A percentile compares a stretch with the other conserved stretches of the same genome.
Conservation (phyloP, 2,113 vertebrate species). For the Brienomyrus brachyistius region DNA sequence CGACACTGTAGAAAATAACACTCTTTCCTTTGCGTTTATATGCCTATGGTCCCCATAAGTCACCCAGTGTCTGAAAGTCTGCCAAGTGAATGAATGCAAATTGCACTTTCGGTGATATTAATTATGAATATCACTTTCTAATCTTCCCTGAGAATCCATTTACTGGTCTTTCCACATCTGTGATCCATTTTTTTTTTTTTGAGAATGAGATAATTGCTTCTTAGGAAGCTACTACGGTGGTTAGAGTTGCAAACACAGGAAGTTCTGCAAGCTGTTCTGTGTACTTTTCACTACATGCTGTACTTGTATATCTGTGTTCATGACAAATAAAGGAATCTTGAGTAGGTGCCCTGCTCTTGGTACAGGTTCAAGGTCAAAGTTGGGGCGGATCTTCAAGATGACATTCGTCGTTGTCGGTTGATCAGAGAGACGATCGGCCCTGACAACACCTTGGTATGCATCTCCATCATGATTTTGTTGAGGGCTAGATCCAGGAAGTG, state of each 20-base stretch:
- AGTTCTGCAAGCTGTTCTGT: slow-evolving; percentile 45
- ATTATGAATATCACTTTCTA: background rate
- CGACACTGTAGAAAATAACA: background rate
- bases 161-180: background rate
- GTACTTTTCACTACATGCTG: background rate
- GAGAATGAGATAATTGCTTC: background rate
- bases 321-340: slow-evolving; percentile 9
- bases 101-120: background rate
- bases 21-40: background rate
- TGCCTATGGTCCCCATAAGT: background rate
- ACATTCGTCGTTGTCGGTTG: slow-evolving; percentile 61
- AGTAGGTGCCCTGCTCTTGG: slow-evolving; percentile 33
- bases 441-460: slow-evolving; percentile 54
- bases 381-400: slow-evolving; percentile 63
- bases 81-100: background rate
- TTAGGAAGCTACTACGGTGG: background rate
- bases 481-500: background rate
- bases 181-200: background rate
- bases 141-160: background rate
- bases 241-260: background rate
- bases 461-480: background rate
- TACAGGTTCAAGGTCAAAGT: slow-evolving; percentile 73
- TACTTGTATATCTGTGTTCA: too few relatives aligned
- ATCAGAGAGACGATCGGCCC: slow-evolving; percentile 62
- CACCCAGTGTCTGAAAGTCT: background rate